Percentiles rank a stretch among this genome's conserved stretches.
phyloP scores from a whole-genome alignment of 2,888 invertebrate genomes.

The Lobophora halterata region DNA sequence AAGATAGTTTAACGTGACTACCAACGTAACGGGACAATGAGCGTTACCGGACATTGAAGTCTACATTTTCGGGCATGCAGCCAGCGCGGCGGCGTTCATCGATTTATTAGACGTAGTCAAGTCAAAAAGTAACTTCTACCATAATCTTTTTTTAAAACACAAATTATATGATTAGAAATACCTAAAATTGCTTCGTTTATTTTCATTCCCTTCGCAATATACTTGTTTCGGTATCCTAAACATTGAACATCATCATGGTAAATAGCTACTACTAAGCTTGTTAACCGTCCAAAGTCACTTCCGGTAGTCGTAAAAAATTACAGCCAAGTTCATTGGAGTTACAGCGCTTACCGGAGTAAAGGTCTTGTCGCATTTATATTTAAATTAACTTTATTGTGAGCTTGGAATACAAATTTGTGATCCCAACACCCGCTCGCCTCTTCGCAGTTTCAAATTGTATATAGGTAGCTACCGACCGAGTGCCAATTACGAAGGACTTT shows the following conservation, averaged over 20 bases:
- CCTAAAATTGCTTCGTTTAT: too few relatives aligned
- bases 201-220: too few relatives aligned
- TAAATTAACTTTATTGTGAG: conserved; percentile 74
- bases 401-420: conserved; percentile 73
- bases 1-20: too few relatives aligned
- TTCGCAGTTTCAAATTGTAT: conserved; percentile 50
- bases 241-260: conserved; percentile 43
- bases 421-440: conserved; percentile 55
- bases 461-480: conserved; percentile 28
- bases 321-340: conserved; percentile 58
- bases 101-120: too few relatives aligned
- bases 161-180: too few relatives aligned
- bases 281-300: conserved; percentile 53
- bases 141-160: too few relatives aligned
- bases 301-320: conserved; percentile 62
- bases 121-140: too few relatives aligned
- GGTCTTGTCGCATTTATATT: conserved; percentile 74
- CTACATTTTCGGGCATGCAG: too few relatives aligned
- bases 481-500: conserved; percentile 40
- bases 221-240: too few relatives aligned
- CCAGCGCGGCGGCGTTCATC: too few relatives aligned
- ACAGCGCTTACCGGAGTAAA: conserved; percentile 62
- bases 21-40: too few relatives aligned
- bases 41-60: too few relatives aligned
- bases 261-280: conserved; percentile 52